Evolutionary conservation across 2,113 vertebrate genomes (phyloP).

Genomic region (Carassius auratus): DNA sequence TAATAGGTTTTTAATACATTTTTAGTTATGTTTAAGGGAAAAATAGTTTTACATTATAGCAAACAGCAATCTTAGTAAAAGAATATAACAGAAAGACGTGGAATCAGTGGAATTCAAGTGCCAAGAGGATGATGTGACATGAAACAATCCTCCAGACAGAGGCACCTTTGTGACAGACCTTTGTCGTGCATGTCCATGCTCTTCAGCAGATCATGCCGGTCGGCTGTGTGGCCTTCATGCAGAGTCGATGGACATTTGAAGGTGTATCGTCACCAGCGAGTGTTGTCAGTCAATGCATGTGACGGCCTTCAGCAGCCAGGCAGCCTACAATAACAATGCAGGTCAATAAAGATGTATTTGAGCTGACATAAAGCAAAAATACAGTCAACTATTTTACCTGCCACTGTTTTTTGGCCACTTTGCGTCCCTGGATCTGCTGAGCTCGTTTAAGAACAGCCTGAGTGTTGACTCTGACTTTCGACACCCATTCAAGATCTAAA

Average conservation of each 20-base stretch:
- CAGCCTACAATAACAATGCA: constrained; percentile 76
- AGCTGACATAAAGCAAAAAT: neutral
- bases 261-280: constrained; percentile 90
- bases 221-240: constrained; percentile 90
- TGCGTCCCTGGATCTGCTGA: constrained; percentile 81
- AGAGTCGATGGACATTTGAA: constrained; percentile 88
- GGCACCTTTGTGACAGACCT: constrained; percentile 87
- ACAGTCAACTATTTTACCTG: constrained; percentile 76
- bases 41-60: neutral
- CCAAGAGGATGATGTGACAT: neutral
- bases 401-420: constrained; percentile 87
- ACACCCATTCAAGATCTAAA: constrained; percentile 87
- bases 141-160: constrained; percentile 2
- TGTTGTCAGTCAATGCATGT: constrained; percentile 93
- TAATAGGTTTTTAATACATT: neutral
- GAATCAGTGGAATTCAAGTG: neutral
- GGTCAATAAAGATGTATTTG: neutral
- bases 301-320: constrained; percentile 91
- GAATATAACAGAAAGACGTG: neutral
- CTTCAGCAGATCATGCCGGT: constrained; percentile 82
- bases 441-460: constrained; percentile 87
- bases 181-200: constrained; percentile 85
- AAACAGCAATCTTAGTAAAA: neutral
- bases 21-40: neutral
- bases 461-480: constrained; percentile 85